Conservation (phyloP, 2,888 invertebrate species). For the Marasmarcha lunaedactyla region DNA sequence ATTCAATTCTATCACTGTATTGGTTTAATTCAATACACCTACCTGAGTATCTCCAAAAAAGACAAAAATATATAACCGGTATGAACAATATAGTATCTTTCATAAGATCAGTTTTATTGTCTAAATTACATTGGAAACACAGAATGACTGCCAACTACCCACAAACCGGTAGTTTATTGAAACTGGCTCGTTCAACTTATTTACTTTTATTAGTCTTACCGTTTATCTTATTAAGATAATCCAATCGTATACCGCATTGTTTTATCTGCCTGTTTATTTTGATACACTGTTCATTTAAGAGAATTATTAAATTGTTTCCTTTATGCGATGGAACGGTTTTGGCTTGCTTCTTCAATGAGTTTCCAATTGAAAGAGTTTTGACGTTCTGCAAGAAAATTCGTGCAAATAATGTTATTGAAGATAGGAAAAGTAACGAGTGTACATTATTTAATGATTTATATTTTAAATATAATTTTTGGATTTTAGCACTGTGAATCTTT, state of each 20-base stretch:
- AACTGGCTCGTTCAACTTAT: slow-evolving; percentile 48
- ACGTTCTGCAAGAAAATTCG: too few species aligned
- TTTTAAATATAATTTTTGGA: too few species aligned
- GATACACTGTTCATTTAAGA: slow-evolving; percentile 43
- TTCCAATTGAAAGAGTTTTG: too few species aligned
- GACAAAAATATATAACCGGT: too few species aligned
- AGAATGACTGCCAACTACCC: not conserved
- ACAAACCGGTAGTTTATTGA: not conserved
- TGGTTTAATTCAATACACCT: too few species aligned
- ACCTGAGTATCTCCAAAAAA: too few species aligned
- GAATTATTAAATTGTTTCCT: slow-evolving; percentile 15
- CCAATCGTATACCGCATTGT: slow-evolving; percentile 37
- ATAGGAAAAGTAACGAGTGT: too few species aligned
- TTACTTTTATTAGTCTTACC: slow-evolving; percentile 57
- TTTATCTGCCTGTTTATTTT: slow-evolving; percentile 38
- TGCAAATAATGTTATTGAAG: too few species aligned
- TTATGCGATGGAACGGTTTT: slow-evolving; percentile 12
- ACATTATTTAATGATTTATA: too few species aligned
- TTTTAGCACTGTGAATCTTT: too few species aligned
- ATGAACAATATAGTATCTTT: too few species aligned
- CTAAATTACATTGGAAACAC: slow-evolving; percentile 2
- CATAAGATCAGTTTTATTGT: not conserved
- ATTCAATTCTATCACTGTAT: too few species aligned
- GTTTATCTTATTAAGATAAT: slow-evolving; percentile 60
- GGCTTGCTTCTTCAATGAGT: slow-evolving; percentile 12